These are phyloP conservation scores for Lerema accius DNA, from an alignment of 1,140 invertebrate genomes.

Conservation along the genomic window DNA sequence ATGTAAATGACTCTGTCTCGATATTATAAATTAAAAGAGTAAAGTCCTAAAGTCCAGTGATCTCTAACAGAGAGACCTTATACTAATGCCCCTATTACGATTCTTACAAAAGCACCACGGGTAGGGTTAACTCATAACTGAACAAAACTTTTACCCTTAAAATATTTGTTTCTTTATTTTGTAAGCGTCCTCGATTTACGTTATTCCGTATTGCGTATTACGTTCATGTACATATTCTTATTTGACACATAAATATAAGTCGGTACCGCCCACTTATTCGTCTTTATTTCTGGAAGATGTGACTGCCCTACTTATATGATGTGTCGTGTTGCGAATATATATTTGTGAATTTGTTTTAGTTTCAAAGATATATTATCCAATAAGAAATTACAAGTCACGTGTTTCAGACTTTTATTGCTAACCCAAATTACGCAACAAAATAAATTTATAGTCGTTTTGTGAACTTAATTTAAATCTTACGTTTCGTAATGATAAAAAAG, in stretches of 20 bases:
- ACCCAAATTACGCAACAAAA: background rate
- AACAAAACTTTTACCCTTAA: too few species aligned
- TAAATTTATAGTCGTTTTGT: too few species aligned
- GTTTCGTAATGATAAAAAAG: too few species aligned
- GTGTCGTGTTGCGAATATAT: conserved; percentile 16
- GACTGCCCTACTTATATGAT: conserved; percentile 12
- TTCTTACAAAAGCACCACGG: too few species aligned
- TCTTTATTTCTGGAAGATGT: conserved; percentile 20
- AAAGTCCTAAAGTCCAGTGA: too few species aligned
- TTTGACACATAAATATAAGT: conserved; percentile 5
- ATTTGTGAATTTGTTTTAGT: conserved; percentile 7
- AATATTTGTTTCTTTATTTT: background rate
- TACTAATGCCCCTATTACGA: too few species aligned
- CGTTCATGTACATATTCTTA: background rate
- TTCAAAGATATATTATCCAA: conserved; percentile 11
- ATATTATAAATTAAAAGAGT: too few species aligned
- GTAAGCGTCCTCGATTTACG: background rate
- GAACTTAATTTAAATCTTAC: too few species aligned
- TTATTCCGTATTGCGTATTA: background rate
- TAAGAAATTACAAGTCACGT: background rate
- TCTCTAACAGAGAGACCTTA: too few species aligned
- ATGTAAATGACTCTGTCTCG: too few species aligned
- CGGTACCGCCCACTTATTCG: conserved; percentile 16
- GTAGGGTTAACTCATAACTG: too few species aligned
- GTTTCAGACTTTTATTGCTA: background rate